Evolutionary conservation across 2,888 invertebrate species (phyloP).

Genomic region (Eupithecia exiguata): DNA sequence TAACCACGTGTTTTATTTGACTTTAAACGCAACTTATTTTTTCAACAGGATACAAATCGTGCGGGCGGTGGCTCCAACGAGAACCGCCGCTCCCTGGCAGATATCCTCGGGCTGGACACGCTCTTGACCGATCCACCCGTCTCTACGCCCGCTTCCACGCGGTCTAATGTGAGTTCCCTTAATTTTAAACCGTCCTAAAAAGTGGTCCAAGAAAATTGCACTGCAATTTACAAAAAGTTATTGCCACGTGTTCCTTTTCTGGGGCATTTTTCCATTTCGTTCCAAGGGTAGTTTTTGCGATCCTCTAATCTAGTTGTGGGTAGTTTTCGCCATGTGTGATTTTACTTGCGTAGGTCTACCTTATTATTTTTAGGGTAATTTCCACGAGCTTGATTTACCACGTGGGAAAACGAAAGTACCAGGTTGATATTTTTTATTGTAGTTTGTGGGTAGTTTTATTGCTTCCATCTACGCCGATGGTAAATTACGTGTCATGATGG

Average conservation of each 20-base stretch:
- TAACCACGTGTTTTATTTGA: constrained; percentile 3
- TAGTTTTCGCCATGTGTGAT: neutral
- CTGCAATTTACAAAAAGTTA: neutral
- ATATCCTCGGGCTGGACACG: constrained; percentile 63
- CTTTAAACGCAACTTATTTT: constrained; percentile 10
- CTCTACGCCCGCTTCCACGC: constrained; percentile 53
- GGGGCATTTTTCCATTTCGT: neutral
- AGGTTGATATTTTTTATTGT: neutral
- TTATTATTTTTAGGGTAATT: neutral
- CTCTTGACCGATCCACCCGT: constrained; percentile 50
- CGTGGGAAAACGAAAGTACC: neutral
- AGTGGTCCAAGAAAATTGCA: too few species aligned
- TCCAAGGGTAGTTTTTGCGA: neutral
- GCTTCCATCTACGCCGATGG: neutral
- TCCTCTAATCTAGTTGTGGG: neutral
- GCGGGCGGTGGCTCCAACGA: constrained; percentile 66
- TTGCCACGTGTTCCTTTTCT: neutral
- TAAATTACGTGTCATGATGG: neutral
- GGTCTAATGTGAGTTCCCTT: constrained; percentile 60
- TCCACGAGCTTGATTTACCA: neutral
- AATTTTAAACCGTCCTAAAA: neutral
- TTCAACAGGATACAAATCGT: constrained; percentile 62
- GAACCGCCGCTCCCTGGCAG: constrained; percentile 67
- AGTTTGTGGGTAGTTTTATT: neutral
- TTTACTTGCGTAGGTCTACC: neutral